Conservation (phyloP, 2,113 vertebrate species). For the Cathartes aura region DNA sequence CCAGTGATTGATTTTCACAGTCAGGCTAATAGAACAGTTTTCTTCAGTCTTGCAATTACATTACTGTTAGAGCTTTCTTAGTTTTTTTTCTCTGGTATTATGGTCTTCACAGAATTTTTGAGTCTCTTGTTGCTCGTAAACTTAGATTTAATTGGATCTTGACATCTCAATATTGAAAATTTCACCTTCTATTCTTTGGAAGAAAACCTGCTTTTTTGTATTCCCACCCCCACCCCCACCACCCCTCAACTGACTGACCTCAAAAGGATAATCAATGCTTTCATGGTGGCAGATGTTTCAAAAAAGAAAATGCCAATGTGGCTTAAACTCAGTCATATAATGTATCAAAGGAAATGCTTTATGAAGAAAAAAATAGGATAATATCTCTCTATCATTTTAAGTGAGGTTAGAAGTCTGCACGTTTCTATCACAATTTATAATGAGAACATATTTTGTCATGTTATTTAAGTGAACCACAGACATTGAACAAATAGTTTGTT, state of each 20-base stretch:
- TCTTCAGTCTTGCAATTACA: constrained; percentile 28
- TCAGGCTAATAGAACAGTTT: constrained; percentile 47
- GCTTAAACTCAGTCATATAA: neutral
- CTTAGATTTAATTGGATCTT: constrained; percentile 56
- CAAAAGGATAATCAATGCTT: neutral
- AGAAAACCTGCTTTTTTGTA: neutral
- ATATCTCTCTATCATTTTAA: neutral
- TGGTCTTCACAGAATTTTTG: constrained; percentile 58
- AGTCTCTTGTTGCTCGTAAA: constrained; percentile 50
- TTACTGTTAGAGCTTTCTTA: constrained; percentile 26
- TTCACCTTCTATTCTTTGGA: constrained; percentile 3
- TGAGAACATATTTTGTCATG: neutral
- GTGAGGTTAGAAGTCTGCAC: neutral
- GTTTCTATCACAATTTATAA: constrained; percentile 22
- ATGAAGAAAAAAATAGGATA: neutral
- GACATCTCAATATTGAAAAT: constrained; percentile 41
- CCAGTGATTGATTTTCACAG: constrained; percentile 55
- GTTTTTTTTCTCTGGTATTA: neutral
- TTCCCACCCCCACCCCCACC: neutral
- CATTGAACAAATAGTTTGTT: neutral
- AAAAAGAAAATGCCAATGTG: neutral
- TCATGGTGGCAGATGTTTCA: neutral
- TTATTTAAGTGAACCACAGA: constrained; percentile 28
- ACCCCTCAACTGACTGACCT: neutral
- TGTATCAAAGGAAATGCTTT: neutral